These are phyloP conservation scores for Drosophila malerkotliana DNA, from an alignment of 1,140 invertebrate genomes.

Conservation along the genomic window DNA sequence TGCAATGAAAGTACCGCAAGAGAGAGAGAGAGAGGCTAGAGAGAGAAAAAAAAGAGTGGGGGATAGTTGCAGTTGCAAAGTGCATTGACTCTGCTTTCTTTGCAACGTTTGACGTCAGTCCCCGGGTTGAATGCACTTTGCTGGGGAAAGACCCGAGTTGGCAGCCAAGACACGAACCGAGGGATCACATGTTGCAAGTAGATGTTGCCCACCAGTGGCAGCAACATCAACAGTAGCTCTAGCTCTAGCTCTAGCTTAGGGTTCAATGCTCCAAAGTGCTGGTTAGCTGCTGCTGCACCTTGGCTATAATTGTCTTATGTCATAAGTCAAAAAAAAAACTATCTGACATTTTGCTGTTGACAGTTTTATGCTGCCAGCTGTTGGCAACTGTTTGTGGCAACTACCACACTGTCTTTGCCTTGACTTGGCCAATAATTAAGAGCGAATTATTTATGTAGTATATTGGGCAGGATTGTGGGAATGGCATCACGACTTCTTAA, in stretches of 20 bases:
- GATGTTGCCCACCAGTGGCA: conserved; percentile 15
- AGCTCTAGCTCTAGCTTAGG: not conserved
- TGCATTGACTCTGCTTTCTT: conserved; percentile 72
- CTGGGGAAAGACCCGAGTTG: conserved; percentile 33
- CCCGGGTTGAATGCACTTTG: conserved; percentile 67
- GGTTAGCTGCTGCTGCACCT: conserved; percentile 43
- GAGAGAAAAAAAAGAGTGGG: not conserved
- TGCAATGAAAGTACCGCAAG: conserved; percentile 81
- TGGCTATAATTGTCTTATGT: conserved; percentile 75
- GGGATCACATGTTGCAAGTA: conserved; percentile 39
- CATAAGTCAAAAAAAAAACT: conserved; percentile 69
- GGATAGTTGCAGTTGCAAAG: conserved; percentile 57
- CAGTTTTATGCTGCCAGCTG: conserved; percentile 58
- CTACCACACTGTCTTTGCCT: conserved; percentile 10
- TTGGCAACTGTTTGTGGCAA: not conserved
- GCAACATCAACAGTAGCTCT: conserved; percentile 8
- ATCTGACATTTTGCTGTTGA: conserved; percentile 68
- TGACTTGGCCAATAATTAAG: conserved; percentile 57
- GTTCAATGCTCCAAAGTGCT: conserved; percentile 39
- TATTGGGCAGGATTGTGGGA: conserved; percentile 48
- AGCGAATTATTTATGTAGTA: conserved; percentile 57
- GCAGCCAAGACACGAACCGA: conserved; percentile 20
- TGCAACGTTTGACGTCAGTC: conserved; percentile 42
- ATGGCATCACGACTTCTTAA: conserved; percentile 36
- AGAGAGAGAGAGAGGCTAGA: conserved; percentile 37